A percentile compares a stretch with the other conserved stretches of the same genome.
These are phyloP conservation scores for Schizotus pectinicornis DNA, from an alignment of 2,888 invertebrate genomes.

Conservation along the genomic window DNA sequence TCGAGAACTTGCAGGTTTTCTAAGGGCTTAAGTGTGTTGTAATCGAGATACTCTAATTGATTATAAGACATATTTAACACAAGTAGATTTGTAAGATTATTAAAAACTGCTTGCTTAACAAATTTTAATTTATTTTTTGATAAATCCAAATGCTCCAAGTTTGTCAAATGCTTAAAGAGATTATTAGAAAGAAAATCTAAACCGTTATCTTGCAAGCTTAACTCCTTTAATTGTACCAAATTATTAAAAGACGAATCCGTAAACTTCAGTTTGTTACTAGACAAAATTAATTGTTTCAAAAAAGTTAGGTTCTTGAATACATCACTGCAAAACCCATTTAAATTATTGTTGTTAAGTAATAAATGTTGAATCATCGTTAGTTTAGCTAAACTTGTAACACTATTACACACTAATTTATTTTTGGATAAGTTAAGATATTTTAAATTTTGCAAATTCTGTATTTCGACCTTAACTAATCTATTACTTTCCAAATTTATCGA, in stretches of 20 bases:
- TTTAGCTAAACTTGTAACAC: constrained; percentile 33
- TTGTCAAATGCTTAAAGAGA: constrained; percentile 11
- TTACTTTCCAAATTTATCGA: constrained; percentile 28
- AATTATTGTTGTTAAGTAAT: constrained; percentile 38
- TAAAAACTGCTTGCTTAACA: constrained; percentile 39
- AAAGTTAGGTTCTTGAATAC: constrained; percentile 14
- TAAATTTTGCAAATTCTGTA: constrained; percentile 15
- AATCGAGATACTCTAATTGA: constrained; percentile 43
- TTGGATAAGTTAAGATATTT: constrained; percentile 21
- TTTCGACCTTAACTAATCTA: constrained; percentile 8
- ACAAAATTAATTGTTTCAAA: constrained; percentile 46
- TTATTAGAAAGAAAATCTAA: too few species aligned
- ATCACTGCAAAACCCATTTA: too few species aligned
- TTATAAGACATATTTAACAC: constrained; percentile 51
- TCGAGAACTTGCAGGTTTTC: constrained; percentile 47
- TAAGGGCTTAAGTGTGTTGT: constrained; percentile 43
- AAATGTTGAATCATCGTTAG: constrained; percentile 33
- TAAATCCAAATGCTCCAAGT: constrained; percentile 44
- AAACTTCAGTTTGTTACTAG: constrained; percentile 41
- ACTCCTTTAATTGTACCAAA: constrained; percentile 27
- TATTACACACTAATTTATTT: constrained; percentile 13
- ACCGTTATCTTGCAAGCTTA: constrained; percentile 41
- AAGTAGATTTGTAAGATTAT: constrained; percentile 42
- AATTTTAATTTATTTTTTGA: constrained; percentile 43
- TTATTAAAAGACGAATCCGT: constrained; percentile 10